Conservation (phyloP, 2,888 invertebrate genomes). For the Koerneria pararmatus region DNA sequence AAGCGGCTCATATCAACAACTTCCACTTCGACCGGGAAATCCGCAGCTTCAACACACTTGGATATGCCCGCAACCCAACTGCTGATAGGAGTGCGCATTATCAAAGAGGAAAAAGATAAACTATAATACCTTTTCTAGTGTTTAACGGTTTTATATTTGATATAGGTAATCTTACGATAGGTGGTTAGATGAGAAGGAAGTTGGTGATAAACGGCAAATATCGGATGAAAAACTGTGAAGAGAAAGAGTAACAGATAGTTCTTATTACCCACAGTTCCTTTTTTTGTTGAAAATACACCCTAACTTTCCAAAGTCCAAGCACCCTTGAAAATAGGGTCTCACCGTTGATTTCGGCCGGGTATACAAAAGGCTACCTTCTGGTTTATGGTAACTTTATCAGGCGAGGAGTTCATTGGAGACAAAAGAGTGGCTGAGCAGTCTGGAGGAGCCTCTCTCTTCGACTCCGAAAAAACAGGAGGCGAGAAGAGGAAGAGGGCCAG, state of each 20-base stretch:
- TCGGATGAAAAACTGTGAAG: too few relatives aligned
- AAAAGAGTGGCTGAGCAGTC: constrained; percentile 42
- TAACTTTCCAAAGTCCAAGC: too few relatives aligned
- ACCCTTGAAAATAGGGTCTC: too few relatives aligned
- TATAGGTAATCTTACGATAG: too few relatives aligned
- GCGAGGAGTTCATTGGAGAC: constrained; percentile 49
- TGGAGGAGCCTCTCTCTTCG: constrained; percentile 75
- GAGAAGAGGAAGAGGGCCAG: constrained; percentile 72
- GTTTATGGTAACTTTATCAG: constrained; percentile 15
- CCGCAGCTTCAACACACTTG: constrained; percentile 55
- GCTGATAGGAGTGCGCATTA: constrained; percentile 69
- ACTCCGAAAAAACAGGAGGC: constrained; percentile 63
- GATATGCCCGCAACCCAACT: constrained; percentile 90
- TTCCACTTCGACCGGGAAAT: constrained; percentile 66
- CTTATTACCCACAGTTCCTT: too few relatives aligned
- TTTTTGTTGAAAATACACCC: too few relatives aligned
- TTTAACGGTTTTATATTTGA: too few relatives aligned
- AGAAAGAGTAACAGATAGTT: too few relatives aligned
- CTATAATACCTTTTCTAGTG: too few relatives aligned
- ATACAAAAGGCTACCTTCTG: not conserved
- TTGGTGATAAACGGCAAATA: too few relatives aligned
- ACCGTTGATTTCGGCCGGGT: constrained; percentile 33
- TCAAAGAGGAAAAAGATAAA: too few relatives aligned
- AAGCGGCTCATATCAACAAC: constrained; percentile 87
- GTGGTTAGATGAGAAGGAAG: too few relatives aligned